Conservation (phyloP, 2,888 invertebrate species). For the Caenorhabditis sp. region DNA sequence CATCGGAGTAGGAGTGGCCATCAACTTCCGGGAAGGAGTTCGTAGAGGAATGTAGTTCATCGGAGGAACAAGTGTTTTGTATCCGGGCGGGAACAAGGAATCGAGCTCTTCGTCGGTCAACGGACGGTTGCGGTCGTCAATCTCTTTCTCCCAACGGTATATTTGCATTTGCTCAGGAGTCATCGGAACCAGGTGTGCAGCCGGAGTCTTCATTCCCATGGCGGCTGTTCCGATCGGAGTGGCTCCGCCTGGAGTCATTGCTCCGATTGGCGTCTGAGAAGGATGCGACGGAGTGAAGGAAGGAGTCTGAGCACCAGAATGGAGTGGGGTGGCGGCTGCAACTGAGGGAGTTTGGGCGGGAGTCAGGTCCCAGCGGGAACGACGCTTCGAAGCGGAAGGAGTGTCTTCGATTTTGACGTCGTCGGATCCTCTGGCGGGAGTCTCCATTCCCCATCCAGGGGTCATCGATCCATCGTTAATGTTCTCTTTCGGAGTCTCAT, state of each 20-base stretch:
- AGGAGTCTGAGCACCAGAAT: conserved; percentile 67
- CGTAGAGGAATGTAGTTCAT: conserved; percentile 95
- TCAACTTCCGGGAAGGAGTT: conserved; percentile 96
- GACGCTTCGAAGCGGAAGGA: conserved; percentile 93
- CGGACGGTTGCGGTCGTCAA: conserved; percentile 96
- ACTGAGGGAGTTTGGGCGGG: conserved; percentile 83
- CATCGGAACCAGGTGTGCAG: conserved; percentile 92
- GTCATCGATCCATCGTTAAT: conserved; percentile 83
- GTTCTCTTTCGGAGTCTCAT: conserved; percentile 94
- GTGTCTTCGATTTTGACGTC: conserved; percentile 84
- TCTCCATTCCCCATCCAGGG: conserved; percentile 95
- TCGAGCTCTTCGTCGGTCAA: conserved; percentile 97
- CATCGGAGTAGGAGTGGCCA: conserved; percentile 97
- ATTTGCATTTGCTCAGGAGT: conserved; percentile 94
- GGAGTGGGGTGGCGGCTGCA: conserved; percentile 55
- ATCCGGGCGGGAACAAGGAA: conserved; percentile 96
- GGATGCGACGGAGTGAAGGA: conserved; percentile 79
- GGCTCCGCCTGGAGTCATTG: conserved; percentile 80
- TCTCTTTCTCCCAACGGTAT: conserved; percentile 85
- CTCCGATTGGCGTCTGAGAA: conserved; percentile 59
- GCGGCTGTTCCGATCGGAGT: conserved; percentile 86
- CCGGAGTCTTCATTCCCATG: conserved; percentile 98
- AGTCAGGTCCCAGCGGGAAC: conserved; percentile 99
- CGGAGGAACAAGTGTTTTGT: conserved; percentile 93
- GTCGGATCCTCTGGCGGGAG: conserved; percentile 86